Evolutionary conservation across 2,888 invertebrate species (phyloP).

Genomic region (Caenorhabditis afra): DNA sequence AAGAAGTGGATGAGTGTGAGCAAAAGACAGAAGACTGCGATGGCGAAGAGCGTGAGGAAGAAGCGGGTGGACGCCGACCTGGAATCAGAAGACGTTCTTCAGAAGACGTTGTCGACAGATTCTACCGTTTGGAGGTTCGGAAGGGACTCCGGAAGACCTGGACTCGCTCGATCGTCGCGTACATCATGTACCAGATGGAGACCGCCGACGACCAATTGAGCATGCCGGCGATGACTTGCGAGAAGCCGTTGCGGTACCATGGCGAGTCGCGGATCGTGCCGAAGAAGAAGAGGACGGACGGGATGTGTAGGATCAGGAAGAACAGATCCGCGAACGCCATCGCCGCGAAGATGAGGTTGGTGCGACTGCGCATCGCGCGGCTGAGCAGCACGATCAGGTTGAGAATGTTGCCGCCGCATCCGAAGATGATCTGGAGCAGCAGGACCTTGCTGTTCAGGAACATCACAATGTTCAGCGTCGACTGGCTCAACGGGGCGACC

Average conservation of each 20-base stretch:
- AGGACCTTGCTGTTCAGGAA: conserved; percentile 65
- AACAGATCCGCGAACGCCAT: conserved; percentile 74
- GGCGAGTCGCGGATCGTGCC: conserved; percentile 52
- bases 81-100: conserved; percentile 3
- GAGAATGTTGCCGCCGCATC: conserved; percentile 70
- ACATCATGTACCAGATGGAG: conserved; percentile 74
- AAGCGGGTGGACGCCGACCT: conserved; percentile 64
- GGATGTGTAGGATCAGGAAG: conserved; percentile 65
- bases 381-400: conserved; percentile 71
- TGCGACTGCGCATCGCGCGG: conserved; percentile 70
- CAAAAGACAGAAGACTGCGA: conserved; percentile 54
- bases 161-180: conserved; percentile 73
- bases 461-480: conserved; percentile 41
- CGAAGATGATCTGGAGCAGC: conserved; percentile 66
- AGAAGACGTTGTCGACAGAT: neutral
- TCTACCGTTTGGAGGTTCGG: conserved; percentile 53
- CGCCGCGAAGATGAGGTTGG: conserved; percentile 73
- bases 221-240: conserved; percentile 58
- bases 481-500: conserved; percentile 1
- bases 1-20: conserved; percentile 63
- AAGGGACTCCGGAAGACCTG: conserved; percentile 69
- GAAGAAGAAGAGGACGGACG: conserved; percentile 62
- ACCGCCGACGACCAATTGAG: conserved; percentile 71
- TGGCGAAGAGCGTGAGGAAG: conserved; percentile 55
- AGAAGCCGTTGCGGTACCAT: conserved; percentile 60